Evolutionary conservation across 2,797 vertebrate species (phyloP).

Genomic region (Pachyuromys duprasi): DNA sequence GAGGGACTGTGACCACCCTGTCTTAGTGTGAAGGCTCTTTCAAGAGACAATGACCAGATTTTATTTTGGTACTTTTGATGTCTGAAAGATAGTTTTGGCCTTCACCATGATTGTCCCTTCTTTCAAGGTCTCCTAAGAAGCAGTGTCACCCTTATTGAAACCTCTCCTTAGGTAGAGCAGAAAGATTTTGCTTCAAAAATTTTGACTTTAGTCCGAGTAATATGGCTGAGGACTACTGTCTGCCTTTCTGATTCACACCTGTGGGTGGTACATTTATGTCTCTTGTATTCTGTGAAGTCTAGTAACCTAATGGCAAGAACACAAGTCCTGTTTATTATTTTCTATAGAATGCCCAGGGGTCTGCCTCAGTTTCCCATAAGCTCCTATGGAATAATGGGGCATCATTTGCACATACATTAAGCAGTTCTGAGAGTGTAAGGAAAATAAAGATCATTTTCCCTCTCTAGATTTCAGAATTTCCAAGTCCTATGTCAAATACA

Average conservation of each 20-base stretch:
- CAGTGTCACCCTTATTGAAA: neutral
- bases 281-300: neutral
- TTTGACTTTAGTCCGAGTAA: neutral
- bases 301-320: neutral
- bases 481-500: conserved; percentile 10
- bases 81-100: neutral
- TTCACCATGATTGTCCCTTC: neutral
- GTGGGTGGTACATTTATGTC: neutral
- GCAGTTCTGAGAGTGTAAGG: conserved; percentile 12
- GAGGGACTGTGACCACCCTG: too few species aligned
- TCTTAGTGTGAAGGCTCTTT: neutral
- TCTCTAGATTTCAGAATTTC: conserved; percentile 55
- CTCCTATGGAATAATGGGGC: neutral
- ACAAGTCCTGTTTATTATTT: neutral
- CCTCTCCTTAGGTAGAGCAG: neutral
- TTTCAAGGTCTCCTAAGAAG: neutral
- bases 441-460: neutral
- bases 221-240: neutral
- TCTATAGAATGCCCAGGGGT: neutral
- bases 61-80: neutral
- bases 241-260: neutral
- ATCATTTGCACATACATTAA: neutral
- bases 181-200: neutral
- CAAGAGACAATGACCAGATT: too few species aligned
- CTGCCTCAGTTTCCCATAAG: neutral